Base-by-base conservation (phyloP, 2,888 invertebrate species). In the Cataglyphis rosenhaueri region DNA sequence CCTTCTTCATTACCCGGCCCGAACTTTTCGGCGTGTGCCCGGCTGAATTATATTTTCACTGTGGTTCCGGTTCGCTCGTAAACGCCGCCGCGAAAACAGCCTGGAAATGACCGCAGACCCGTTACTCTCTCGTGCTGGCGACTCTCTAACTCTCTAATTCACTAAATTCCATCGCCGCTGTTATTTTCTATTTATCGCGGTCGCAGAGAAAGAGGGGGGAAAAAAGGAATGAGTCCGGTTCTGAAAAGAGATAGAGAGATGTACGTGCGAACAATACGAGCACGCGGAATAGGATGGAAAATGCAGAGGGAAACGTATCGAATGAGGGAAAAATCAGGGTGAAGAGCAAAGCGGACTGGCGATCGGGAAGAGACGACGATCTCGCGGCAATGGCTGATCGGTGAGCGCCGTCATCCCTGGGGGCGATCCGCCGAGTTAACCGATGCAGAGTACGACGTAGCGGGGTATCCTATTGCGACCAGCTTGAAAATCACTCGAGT, bases 401-500 rank as follows among this genome's bases (percentile, higher is more conserved):
- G 74, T 74, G 78, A 81, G 71, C 76, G 75, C 32, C 82, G 75
- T 84, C 84, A 81, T 78, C 83, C 75, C 83, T 59, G 64, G 48
- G 76, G 85, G 82, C 84, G 87, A 90, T 87, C 91, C 88, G 81
- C 87, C 85, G 85, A 85, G 89, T 91, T 90, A 90, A 88, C 87
- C 89, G 84, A 86, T 86, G 89, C 84, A 86, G 48, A 52, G 86
- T 88, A 82, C 81, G 82, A 83, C 84, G 83, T 88, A 86, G 81
- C 87, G 83, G 85, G 87, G 86, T 89, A 89, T 87, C 86, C 87
- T 85, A 89, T 91, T 88, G 89, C 89, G 79, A 87, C 87, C 89
- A 88, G 91, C 89, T 90, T 88, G 88, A 89, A 91, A 90, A 90
- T 91, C 87, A 89, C 78, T 89, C 86, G 85, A 85, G 87, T 88